Base-by-base conservation (phyloP, 1,140 invertebrate species). In the Heterodera carotae region DNA sequence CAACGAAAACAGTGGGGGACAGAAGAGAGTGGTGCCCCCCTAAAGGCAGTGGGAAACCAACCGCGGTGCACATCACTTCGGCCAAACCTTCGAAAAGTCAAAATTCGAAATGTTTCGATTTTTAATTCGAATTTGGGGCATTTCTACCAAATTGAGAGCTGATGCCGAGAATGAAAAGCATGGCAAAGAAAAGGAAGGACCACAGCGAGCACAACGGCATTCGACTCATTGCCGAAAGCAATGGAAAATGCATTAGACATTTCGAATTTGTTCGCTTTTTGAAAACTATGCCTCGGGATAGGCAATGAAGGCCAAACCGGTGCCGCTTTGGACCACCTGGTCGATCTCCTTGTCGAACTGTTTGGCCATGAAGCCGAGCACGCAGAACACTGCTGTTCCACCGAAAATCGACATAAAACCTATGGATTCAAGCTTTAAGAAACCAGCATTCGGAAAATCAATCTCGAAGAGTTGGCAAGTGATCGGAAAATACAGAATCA, bases 81-180 rank as follows among this genome's bases (percentile, higher is more conserved):
- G 69, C 75, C 33, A 83, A 60, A n/a, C 80, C 48, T 56, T 15
- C 5, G 15, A 12, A 56, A 56, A n/a, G 48, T 15, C 2, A 22
- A 56, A 56, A 56, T 22, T 56, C 48, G 5, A 56, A 43, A n/a
- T n/a, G 1, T 43, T 43, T 7, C 7, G 7, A 43, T 43, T 43
- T 43, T 3, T 43, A 10, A 12, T 12, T 12, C 39, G 2, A 43
- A 43, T n/a, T n/a, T 43, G 6, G 6, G 39, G 3, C 48, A 22
- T 56, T 22, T 18, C 5, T 18, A 56, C 48, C 81, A 59, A 81
- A 83, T 71, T 82, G 76, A 86, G 92, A 93, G 88, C 95, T 94
- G 80, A 97, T 91, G 36, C 95, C 95, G 6, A 97, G 90, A 74
- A 94, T 92, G 81, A 96, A 93, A 25, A 97, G 89, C 94, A 96